These are phyloP conservation scores for Pipistrellus kuhlii DNA, from an alignment of 2,797 vertebrate genomes.

Conservation along the genomic window DNA sequence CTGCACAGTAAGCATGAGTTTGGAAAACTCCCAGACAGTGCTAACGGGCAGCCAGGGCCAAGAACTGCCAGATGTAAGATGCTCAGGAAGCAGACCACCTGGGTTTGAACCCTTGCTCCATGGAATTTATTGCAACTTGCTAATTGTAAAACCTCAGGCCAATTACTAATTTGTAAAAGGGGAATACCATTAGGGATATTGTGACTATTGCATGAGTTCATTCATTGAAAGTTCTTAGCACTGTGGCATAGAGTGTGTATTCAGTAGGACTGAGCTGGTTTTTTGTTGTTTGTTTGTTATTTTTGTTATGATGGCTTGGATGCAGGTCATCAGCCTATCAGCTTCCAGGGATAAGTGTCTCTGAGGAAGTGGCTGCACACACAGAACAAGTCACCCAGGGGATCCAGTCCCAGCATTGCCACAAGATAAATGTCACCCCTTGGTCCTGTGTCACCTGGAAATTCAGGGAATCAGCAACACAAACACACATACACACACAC, in stretches of 20 bases:
- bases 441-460: background rate
- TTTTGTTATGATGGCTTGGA: background rate
- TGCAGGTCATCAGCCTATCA: background rate
- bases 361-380: background rate
- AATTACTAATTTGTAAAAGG: background rate
- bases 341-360: background rate
- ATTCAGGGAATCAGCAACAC: background rate
- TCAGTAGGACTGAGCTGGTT: background rate
- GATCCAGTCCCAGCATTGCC: background rate
- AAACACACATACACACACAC: no score
- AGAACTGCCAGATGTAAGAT: background rate
- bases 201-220: background rate
- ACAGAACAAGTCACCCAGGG: background rate
- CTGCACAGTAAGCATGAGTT: background rate
- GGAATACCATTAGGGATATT: background rate
- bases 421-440: background rate
- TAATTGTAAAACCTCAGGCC: background rate
- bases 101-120: background rate
- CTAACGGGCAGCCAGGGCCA: background rate
- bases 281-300: no score
- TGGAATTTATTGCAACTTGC: background rate
- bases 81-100: background rate
- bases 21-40: background rate
- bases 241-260: background rate
- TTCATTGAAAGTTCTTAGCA: background rate